Base-by-base conservation (phyloP, 2,888 invertebrate species). In the Gastracanthus pulcherrimus region DNA sequence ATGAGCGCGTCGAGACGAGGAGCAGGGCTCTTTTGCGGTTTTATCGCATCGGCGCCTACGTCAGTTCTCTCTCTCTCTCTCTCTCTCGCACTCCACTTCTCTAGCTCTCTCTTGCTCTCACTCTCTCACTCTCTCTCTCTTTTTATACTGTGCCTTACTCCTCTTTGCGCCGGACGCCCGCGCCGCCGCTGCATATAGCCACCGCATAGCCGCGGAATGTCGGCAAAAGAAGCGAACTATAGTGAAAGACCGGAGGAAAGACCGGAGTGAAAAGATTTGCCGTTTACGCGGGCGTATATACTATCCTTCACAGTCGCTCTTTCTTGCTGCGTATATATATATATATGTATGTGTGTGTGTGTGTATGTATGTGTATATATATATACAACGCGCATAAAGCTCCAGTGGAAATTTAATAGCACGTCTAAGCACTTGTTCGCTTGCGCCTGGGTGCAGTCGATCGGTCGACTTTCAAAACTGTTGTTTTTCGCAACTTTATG, bases 41-140 rank as follows among this genome's bases (percentile, higher is more conserved):
- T 78, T 71, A 78, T 71, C 64, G 77, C 66, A n/a, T 64, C 38
- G 58, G 41, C 67, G 38, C 41, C 31, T 67, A 23, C 34, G 36
- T 48, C 45, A 23, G 9, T 19, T 6, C 41, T 41, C 45, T 16
- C 26, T 41, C 4, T 19, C n/a, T 45, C 19, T 71, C 23, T 13
- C 29, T 19, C 36, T 7, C 75, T 9, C 6, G n/a, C 5, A n/a
- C 41, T 41, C 45, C 6, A 13, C 29, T 3, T 19, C n/a, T 45
- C 19, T 71, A 19, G 4, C 29, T 19, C 36, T 7, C 75, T 9
- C 29, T 51, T 34, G n/a, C n/a, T n/a, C n/a, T 19, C 5, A n/a
- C 41, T 41, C 45, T 16, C 26, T 41, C 4, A n/a, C n/a, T 45
- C 19, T 71, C 23, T 13, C 29, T 19, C 36, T 7, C 75, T 9